Percentiles rank a stretch among this genome's conserved stretches.
These are phyloP conservation scores for Seriola aureovittata DNA, from an alignment of 2,113 vertebrate genomes.

Conservation along the genomic window DNA sequence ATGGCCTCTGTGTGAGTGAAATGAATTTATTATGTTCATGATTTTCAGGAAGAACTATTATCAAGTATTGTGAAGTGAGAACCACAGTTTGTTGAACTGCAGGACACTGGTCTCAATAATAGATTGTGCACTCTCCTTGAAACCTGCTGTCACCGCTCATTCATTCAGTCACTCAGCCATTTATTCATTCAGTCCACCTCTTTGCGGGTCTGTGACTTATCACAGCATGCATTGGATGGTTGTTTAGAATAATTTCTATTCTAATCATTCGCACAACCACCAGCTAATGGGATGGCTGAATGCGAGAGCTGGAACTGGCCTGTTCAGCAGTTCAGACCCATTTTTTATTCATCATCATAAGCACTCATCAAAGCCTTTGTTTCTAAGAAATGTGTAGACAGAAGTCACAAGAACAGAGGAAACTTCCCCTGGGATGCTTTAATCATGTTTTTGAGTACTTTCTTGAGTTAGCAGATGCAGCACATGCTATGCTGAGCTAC, in stretches of 20 bases:
- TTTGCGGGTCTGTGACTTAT: not conserved
- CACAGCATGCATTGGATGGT: not conserved
- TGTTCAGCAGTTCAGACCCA: not conserved
- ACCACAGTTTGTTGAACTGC: conserved; percentile 6
- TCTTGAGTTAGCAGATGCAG: conserved; percentile 9
- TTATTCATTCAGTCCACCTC: not conserved
- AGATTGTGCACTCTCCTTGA: not conserved
- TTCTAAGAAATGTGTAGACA: conserved; percentile 12
- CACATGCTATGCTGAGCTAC: not conserved
- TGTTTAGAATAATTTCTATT: not conserved
- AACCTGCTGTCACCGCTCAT: not conserved
- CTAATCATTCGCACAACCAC: conserved; percentile 15
- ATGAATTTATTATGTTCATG: not conserved
- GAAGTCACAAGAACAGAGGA: conserved; percentile 7
- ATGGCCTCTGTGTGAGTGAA: not conserved
- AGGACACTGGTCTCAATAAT: not conserved
- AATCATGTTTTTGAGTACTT: conserved; percentile 6
- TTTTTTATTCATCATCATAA: not conserved
- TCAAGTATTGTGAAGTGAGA: not conserved
- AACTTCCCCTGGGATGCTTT: conserved; percentile 2
- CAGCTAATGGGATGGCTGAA: not conserved
- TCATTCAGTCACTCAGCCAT: not conserved
- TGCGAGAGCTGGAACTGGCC: not conserved
- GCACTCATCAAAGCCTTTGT: not conserved
- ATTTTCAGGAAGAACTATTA: not conserved